Evolutionary conservation across 2,888 invertebrate genomes (phyloP).

Genomic region (Melieria crassipennis): DNA sequence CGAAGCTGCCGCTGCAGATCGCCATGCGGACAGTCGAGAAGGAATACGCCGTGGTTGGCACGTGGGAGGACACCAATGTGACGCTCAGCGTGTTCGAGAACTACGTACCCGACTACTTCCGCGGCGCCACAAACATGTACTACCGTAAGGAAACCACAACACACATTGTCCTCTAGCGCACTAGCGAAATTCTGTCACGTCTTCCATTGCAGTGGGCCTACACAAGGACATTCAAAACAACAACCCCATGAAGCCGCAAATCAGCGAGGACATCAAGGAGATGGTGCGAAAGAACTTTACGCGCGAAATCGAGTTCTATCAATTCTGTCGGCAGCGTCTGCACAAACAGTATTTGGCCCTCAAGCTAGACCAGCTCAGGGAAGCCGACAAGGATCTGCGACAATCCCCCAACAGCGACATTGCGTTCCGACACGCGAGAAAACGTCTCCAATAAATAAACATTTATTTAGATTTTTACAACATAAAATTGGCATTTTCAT

Average conservation of each 20-base stretch:
- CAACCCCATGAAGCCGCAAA: constrained; percentile 87
- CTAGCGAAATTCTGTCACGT: background rate
- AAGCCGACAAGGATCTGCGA: constrained; percentile 44
- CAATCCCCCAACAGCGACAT: constrained; percentile 1
- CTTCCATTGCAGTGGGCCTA: constrained; percentile 53
- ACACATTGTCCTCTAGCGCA: background rate
- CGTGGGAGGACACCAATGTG: constrained; percentile 86
- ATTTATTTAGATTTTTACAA: no score
- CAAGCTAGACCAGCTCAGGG: constrained; percentile 56
- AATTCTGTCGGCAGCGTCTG: constrained; percentile 86
- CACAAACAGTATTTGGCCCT: constrained; percentile 81
- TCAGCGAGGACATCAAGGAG: constrained; percentile 82
- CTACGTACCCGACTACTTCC: constrained; percentile 84
- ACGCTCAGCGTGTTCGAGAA: constrained; percentile 85
- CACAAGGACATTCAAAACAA: constrained; percentile 74
- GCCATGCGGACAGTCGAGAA: constrained; percentile 86
- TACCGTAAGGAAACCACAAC: constrained; percentile 67
- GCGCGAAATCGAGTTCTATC: constrained; percentile 90
- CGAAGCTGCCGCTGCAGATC: constrained; percentile 79
- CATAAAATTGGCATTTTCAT: no score
- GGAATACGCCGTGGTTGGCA: constrained; percentile 88
- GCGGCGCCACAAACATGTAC: constrained; percentile 77
- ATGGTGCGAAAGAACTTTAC: constrained; percentile 87
- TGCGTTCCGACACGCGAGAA: background rate
- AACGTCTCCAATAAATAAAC: background rate